Evolutionary conservation across 2,797 vertebrate species (phyloP).

Genomic region (Sciurus carolinensis): DNA sequence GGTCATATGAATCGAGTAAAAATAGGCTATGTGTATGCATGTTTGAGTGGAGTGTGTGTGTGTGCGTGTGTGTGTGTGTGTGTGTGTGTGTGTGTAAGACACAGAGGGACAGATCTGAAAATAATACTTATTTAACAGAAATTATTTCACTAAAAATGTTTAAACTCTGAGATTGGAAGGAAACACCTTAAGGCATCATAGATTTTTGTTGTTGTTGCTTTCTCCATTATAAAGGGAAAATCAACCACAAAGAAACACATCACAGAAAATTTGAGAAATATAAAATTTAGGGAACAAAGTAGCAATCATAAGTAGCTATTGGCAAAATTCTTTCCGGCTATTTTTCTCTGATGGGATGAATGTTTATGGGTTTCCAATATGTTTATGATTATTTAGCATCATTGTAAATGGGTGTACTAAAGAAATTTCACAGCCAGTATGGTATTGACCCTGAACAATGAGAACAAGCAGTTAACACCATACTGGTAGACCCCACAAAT

Average conservation of each 20-base stretch:
- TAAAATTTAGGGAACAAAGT: neutral
- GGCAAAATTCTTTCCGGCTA: neutral
- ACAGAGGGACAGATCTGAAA: neutral
- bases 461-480: neutral
- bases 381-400: neutral
- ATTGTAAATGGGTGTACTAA: neutral
- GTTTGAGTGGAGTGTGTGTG: neutral
- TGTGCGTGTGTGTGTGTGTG: too few relatives aligned
- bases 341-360: neutral
- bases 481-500: fast-evolving
- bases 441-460: neutral
- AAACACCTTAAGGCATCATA: neutral
- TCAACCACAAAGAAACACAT: neutral
- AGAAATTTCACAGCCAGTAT: neutral
- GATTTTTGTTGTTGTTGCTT: neutral
- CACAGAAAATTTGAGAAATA: neutral
- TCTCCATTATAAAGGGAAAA: neutral
- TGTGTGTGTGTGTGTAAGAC: too few relatives aligned
- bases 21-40: neutral
- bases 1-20: neutral
- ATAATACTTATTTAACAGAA: neutral
- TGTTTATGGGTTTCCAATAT: neutral
- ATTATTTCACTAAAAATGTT: neutral
- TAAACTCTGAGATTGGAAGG: neutral
- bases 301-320: neutral